Conservation (phyloP, 23 tunicate genomes). For the Trididemnum miniatum region DNA sequence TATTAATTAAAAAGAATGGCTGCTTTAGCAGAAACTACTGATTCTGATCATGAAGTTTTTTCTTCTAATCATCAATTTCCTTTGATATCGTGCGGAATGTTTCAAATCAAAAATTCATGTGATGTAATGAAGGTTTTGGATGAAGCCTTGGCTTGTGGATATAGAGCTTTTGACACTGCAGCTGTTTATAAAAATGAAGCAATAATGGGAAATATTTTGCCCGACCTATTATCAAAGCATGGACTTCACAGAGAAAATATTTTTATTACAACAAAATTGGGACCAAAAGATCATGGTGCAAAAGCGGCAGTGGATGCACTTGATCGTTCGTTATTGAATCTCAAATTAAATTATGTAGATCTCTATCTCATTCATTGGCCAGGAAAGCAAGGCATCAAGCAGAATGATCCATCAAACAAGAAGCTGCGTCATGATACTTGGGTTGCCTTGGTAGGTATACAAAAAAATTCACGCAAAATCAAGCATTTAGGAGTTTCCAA, state of each 20-base stretch:
- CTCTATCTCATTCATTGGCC: constrained; percentile 92
- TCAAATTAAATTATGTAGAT: constrained; percentile 61
- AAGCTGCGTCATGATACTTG: constrained; percentile 49
- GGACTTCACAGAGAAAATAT: constrained; percentile 52
- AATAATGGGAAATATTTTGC: constrained; percentile 48
- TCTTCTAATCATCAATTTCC: too few species aligned
- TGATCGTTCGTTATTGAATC: constrained; percentile 46
- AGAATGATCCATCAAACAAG: constrained; percentile 38
- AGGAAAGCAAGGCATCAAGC: constrained; percentile 67
- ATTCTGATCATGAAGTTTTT: too few species aligned
- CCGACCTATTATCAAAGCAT: constrained; percentile 50
- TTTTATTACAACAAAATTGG: constrained; percentile 83
- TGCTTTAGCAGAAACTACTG: too few species aligned
- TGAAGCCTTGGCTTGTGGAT: constrained; percentile 53
- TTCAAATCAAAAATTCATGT: constrained; percentile 44
- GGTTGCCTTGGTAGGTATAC: constrained; percentile 55
- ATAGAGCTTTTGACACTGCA: constrained; percentile 83
- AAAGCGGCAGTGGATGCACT: constrained; percentile 30
- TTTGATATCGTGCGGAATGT: constrained; percentile 57
- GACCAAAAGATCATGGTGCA: constrained; percentile 58
- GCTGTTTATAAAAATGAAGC: constrained; percentile 79
- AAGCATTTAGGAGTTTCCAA: constrained; percentile 74
- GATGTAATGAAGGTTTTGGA: constrained; percentile 42
- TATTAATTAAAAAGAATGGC: too few species aligned
- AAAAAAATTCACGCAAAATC: constrained; percentile 28